A percentile compares a stretch with the other conserved stretches of the same genome.
These are phyloP conservation scores for Rhyacichthys aspro DNA, from an alignment of 2,797 vertebrate genomes.

Conservation along the genomic window DNA sequence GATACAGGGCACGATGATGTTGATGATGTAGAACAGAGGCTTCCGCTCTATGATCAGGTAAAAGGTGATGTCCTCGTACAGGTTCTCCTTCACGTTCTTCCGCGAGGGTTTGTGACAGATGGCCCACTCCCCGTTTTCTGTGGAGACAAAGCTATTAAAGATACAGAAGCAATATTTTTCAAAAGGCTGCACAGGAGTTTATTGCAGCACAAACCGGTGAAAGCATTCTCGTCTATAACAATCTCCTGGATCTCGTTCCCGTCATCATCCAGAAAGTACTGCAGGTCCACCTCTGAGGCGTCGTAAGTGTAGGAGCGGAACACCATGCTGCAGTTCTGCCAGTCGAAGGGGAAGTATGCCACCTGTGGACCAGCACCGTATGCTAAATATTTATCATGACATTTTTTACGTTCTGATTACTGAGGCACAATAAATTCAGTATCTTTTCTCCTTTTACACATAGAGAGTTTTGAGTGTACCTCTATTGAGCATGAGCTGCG, in stretches of 20 bases:
- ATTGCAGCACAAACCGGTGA: constrained; percentile 75
- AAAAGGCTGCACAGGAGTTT: too few species aligned
- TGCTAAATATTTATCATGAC: background rate
- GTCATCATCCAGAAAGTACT: constrained; percentile 76
- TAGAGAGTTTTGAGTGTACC: constrained; percentile 77
- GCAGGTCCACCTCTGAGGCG: constrained; percentile 85
- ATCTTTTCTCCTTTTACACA: background rate
- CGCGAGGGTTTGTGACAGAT: constrained; percentile 87
- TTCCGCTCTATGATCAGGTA: constrained; percentile 91
- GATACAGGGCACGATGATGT: constrained; percentile 91
- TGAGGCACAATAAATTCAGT: background rate
- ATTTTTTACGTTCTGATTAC: background rate
- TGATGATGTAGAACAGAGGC: constrained; percentile 91
- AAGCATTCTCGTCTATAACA: constrained; percentile 86
- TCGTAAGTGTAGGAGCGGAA: constrained; percentile 93
- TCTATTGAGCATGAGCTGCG: constrained; percentile 90
- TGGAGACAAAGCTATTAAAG: background rate
- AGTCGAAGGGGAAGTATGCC: constrained; percentile 92
- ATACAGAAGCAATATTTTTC: too few species aligned
- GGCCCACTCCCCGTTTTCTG: constrained; percentile 92
- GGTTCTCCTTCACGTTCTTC: constrained; percentile 80
- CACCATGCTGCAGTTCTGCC: constrained; percentile 94
- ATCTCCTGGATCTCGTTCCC: constrained; percentile 84
- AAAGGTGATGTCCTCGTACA: constrained; percentile 88
- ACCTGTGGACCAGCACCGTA: constrained; percentile 72